Evolutionary conservation across 2,888 invertebrate species (phyloP), one percentile per base, ranked within the genome.

Genomic region (Hyposoter dolosus): DNA sequence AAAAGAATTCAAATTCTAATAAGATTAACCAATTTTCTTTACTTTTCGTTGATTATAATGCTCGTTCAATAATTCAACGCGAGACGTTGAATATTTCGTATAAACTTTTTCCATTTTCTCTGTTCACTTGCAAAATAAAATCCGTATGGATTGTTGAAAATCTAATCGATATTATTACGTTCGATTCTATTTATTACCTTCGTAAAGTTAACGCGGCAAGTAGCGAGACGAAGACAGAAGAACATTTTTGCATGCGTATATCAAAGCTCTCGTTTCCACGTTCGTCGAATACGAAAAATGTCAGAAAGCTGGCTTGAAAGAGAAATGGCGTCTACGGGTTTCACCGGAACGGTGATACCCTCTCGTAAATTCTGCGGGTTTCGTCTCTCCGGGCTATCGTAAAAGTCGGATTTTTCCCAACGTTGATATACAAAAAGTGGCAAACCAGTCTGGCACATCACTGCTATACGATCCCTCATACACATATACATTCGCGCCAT

Each of bases 351-450:
- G 60, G 68, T 72, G 71, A 78, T 85, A 78, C 65, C 72, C 82
- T 50, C 74, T 82, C 85, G 82, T 85, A 85, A 85, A 85, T 68
- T 72, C 69, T 69, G 60, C 45, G 75, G 84, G 74, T 69, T 85
- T 82, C 74, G 79, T 75, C 53, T 69, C 74, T 69, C 65, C 23
- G 28, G 69, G 68, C 74, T 78, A 65, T 85, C 85, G 85, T 85
- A 85, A 85, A 85, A 82, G 69, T 60, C 63, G 74, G 75, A 79
- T 72, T 84, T 84, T 65, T 63, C 68, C 60, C 47, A 28, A 66
- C 56, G 28, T 66, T 35, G 65, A 65, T 76, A 76, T 63, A 74
- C 66, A 75, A 75, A 79, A 80, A 84, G 79, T 74, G 75, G 68
- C 63, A 63, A 50, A 40, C 63, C 45, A 68, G 75, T 75, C 83